Evolutionary conservation across 1,140 invertebrate genomes (phyloP), one percentile per base, ranked within the genome.

Genomic region (Megalonaias nervosa): DNA sequence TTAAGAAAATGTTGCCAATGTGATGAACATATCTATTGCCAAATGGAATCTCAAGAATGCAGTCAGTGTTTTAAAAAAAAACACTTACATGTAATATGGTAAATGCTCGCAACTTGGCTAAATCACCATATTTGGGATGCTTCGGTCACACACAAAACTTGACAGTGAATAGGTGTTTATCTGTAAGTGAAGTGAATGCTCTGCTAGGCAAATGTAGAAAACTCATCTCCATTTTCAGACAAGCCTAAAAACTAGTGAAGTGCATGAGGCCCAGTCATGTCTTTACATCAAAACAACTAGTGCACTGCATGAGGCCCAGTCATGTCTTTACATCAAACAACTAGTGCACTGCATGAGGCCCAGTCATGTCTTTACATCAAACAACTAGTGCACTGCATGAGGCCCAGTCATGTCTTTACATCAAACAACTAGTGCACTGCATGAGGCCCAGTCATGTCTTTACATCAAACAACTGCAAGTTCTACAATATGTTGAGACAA

Each of bases 171-270:
- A 5, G 69, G 19, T 71, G 69, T 71, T 14, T 71, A 13, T 71
- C 69, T 31, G 31, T 71, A 9, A 5, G 56, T 13, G 69, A 71
- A 71, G 57, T 71, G 61, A 60, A 14, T 71, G 56, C 69, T 23
- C n/a, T 71, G 31, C 6, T 71, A 11, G 69, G 69, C 26, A 71
- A 71, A 71, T 71, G 69, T 19, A 71, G 69, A 71, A 71, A 71
- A 23, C 14, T 71, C 6, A 58, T 71, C n/a, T 71, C 69, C 4
- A 58, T 71, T 23, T 71, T 71, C 69, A 71, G 61, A 31, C 69
- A 71, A 71, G 61, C 56, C 61, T 71, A 56, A 71, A 71, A 38
- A 71, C 69, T 60, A 26, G 56, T n/a, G 57, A 56, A 26, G 21
- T 71, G 31, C 56, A 71, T 71, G n/a, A 9, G 15, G 57, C 69